Base-by-base conservation (phyloP, 2,888 invertebrate species). In the Cynaeus angustus region DNA sequence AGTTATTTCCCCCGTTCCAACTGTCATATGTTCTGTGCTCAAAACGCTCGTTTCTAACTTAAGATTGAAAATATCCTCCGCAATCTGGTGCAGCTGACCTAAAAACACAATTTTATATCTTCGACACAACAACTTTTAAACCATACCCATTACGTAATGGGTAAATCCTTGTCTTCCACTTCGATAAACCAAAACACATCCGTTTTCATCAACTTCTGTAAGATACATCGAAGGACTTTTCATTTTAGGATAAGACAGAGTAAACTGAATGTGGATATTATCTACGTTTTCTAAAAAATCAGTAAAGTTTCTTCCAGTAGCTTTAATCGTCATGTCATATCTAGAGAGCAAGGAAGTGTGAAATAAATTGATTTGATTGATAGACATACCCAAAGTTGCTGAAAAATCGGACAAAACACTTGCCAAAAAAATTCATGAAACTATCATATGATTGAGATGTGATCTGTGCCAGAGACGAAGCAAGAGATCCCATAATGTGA, bases 141-240 rank as follows among this genome's bases (percentile, higher is more conserved):
- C 21, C 1, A 21, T 56, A 89, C 96, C 97, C 88, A 94, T 94
- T 4, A 96, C 88, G 80, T 95, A 96, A 79, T 94, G 92, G 0
- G 93, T 93, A 81, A 92, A 93, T 0, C 95, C 95, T 50, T 90
- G 89, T 45, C 97, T 88, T 1, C 91, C 90, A 77, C 96, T 96
- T 72, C 96, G 89, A 82, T 97, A 97, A 4, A 96, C 92, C 45
- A 96, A 87, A 65, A 95, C 90, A 0, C 96, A 95, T 0, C 96
- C 97, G 53, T 92, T 89, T 41, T 90, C 88, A 79, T 96, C 96
- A 75, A 95, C 92, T 67, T 92, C 90, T 0, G 94, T 93, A 72
- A 97, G 89, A 83, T 95, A 95, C 93, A 97, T 97, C 52, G 95
- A 95, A 0, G 97, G 97, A 70, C 95, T 95, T 79, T 94, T 93